Percentiles rank a stretch among this genome's conserved stretches.
phyloP scores from a whole-genome alignment of 2,797 vertebrate genomes.

The Arctocebus calabarensis region DNA sequence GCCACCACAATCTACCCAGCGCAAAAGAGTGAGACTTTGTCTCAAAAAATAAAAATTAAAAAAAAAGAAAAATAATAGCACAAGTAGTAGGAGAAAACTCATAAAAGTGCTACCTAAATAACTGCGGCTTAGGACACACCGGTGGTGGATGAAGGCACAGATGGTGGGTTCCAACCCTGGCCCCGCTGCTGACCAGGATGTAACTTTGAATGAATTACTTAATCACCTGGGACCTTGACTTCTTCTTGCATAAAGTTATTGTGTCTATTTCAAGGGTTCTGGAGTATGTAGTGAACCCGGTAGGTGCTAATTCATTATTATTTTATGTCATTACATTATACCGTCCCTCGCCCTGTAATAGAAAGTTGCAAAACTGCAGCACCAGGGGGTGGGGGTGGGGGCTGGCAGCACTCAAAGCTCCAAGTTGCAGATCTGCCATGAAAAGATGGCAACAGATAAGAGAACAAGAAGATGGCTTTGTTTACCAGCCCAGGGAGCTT shows the following conservation, averaged over 20 bases:
- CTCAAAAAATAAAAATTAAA: no score
- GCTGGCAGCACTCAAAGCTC: neutral
- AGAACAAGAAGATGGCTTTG: slow-evolving; percentile 19
- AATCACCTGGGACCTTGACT: neutral
- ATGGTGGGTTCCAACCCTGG: neutral
- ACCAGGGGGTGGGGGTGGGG: neutral
- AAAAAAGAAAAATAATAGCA: neutral
- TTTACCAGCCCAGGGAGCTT: neutral
- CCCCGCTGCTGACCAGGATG: neutral
- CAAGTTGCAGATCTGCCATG: neutral
- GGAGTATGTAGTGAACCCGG: neutral
- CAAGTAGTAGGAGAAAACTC: neutral
- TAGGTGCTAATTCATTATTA: neutral
- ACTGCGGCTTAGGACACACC: neutral
- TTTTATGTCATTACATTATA: neutral
- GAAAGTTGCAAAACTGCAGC: neutral
- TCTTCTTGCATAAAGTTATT: neutral
- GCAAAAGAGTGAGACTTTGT: no score
- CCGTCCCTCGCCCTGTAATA: neutral
- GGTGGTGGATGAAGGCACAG: neutral
- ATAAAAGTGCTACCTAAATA: neutral
- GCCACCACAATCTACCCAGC: no score
- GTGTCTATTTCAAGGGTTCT: neutral
- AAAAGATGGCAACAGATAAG: slow-evolving; percentile 40
- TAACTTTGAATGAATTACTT: neutral